phyloP scores from a whole-genome alignment of 2,113 vertebrate species.

The Lipophrys pholis region DNA sequence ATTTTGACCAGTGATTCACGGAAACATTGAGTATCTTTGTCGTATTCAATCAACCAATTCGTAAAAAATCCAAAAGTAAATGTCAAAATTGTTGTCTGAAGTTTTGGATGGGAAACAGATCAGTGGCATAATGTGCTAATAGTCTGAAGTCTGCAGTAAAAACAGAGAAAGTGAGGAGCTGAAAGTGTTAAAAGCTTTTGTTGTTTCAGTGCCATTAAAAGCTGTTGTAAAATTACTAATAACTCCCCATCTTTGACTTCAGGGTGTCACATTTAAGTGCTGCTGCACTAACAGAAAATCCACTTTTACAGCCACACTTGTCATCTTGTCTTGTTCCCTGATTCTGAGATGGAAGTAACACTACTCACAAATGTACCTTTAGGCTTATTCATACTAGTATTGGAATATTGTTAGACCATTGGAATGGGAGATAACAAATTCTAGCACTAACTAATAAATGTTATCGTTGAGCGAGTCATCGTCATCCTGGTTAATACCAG shows the following conservation, averaged over 20 bases:
- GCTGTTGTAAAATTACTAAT: neutral
- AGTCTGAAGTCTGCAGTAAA: neutral
- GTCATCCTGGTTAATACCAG: neutral
- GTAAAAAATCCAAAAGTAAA: neutral
- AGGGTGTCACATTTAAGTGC: constrained; percentile 4
- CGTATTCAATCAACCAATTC: neutral
- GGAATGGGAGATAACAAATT: too few species aligned
- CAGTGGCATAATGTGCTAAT: neutral
- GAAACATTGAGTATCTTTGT: neutral
- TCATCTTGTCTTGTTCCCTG: neutral
- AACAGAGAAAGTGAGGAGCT: neutral
- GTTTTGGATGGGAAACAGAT: neutral
- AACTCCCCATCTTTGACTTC: constrained; percentile 31
- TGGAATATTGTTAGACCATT: too few species aligned
- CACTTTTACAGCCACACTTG: neutral
- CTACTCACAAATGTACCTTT: neutral
- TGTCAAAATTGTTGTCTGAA: neutral
- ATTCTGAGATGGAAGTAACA: too few species aligned
- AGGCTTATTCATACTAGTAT: too few species aligned
- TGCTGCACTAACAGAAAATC: constrained; percentile 11
- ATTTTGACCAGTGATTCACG: too few species aligned
- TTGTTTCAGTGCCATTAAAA: constrained; percentile 12
- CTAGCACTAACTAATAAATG: too few species aligned
- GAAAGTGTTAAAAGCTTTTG: neutral
- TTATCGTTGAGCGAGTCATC: too few species aligned